These are phyloP conservation scores for Catharus minimus DNA, from an alignment of 2,113 vertebrate species.

Conservation along the genomic window DNA sequence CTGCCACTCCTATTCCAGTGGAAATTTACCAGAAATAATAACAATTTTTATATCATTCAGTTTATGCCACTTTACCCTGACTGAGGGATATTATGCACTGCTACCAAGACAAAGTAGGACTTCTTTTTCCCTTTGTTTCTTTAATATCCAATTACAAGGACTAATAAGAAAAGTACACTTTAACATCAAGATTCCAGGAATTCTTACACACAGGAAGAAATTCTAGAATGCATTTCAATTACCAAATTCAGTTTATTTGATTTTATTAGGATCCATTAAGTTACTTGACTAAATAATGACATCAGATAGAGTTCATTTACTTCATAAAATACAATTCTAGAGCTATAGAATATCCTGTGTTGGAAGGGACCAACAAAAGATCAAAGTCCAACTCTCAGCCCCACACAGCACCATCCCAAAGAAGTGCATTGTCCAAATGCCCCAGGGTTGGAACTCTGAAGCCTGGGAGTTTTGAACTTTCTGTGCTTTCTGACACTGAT, in stretches of 20 bases:
- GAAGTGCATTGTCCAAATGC: background rate
- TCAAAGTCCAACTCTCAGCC: background rate
- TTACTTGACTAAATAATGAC: background rate
- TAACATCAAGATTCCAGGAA: background rate
- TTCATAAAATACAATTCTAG: background rate
- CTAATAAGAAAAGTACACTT: background rate
- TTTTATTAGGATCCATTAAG: background rate
- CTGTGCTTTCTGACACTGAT: no score
- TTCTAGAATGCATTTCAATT: background rate
- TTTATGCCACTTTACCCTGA: background rate
- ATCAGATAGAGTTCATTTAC: background rate
- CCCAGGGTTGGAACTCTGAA: background rate
- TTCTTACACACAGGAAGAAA: background rate
- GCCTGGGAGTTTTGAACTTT: no score
- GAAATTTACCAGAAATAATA: background rate
- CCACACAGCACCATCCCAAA: rapidly evolving
- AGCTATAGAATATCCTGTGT: background rate
- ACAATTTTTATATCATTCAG: background rate
- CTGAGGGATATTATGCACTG: background rate
- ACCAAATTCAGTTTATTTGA: background rate
- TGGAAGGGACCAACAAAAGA: background rate
- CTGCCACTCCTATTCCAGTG: background rate
- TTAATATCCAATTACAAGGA: background rate
- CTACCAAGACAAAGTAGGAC: background rate
- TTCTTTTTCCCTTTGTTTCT: background rate